Evolutionary conservation across 2,113 vertebrate species (phyloP).

Genomic region (Leptobrachium leishanense): DNA sequence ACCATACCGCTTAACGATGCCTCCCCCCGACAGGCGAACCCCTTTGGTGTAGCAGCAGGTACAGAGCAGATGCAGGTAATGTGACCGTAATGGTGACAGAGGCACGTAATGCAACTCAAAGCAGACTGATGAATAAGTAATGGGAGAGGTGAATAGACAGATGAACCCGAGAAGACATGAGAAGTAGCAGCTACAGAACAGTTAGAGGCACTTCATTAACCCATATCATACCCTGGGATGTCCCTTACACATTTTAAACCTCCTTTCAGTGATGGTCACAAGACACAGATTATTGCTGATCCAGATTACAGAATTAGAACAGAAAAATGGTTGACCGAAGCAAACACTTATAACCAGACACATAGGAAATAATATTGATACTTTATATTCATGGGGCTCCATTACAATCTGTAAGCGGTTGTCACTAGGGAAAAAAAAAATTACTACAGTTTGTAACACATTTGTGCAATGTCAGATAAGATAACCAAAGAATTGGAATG

Average conservation of each 20-base stretch:
- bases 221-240: not conserved
- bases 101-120: constrained; percentile 28
- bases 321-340: too few relatives aligned
- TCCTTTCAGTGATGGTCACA: too few relatives aligned
- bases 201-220: constrained; percentile 22
- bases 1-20: constrained; percentile 39
- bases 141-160: constrained; percentile 11
- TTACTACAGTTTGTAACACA: too few relatives aligned
- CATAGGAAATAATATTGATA: too few relatives aligned
- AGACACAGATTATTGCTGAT: too few relatives aligned
- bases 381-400: too few relatives aligned
- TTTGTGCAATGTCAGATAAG: too few relatives aligned
- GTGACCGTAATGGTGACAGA: constrained; percentile 42
- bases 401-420: too few relatives aligned
- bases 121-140: constrained; percentile 46
- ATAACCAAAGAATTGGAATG: too few relatives aligned
- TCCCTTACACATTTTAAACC: not conserved
- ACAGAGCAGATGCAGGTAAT: constrained; percentile 31
- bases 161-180: constrained; percentile 29
- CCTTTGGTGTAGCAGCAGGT: constrained; percentile 36
- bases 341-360: too few relatives aligned
- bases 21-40: constrained; percentile 17
- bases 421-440: too few relatives aligned
- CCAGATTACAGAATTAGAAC: too few relatives aligned
- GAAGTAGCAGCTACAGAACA: constrained; percentile 1